Percentiles rank a stretch among this genome's conserved stretches.
Evolutionary conservation across 2,888 invertebrate species (phyloP).

Genomic region (Lasioglossum villosulum): DNA sequence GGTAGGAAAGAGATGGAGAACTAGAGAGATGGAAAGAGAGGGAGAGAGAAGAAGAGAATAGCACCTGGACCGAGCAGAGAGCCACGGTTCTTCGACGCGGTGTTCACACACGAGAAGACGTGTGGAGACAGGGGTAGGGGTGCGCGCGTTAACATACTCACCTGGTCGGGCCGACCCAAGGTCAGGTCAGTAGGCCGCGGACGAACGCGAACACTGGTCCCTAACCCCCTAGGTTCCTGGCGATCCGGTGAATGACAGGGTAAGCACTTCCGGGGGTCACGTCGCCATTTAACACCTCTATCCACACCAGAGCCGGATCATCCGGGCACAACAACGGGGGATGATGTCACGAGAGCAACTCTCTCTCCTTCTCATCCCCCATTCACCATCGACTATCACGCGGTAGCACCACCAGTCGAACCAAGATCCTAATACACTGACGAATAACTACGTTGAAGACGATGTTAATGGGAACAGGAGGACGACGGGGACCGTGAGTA

Average conservation of each 20-base stretch:
- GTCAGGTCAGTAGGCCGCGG: conserved; percentile 82
- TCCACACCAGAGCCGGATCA: conserved; percentile 10
- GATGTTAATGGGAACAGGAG: background rate
- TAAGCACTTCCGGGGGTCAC: background rate
- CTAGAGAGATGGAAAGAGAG: background rate
- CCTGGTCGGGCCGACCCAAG: conserved; percentile 82
- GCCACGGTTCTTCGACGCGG: background rate
- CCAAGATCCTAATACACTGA: background rate
- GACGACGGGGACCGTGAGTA: background rate
- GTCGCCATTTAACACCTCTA: conserved; percentile 9
- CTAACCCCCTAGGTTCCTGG: conserved; percentile 22
- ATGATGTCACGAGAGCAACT: background rate
- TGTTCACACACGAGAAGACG: background rate
- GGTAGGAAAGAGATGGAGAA: background rate
- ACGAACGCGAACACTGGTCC: conserved; percentile 52
- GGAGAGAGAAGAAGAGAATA: background rate
- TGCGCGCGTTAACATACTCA: conserved; percentile 73
- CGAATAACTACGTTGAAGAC: background rate
- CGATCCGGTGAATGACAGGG: conserved; percentile 31
- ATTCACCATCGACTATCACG: background rate
- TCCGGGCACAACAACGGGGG: conserved; percentile 31
- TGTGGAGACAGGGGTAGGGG: background rate
- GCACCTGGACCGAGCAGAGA: background rate
- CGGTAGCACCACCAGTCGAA: conserved; percentile 12
- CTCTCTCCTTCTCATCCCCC: background rate